phyloP scores from a whole-genome alignment of 2,113 vertebrate species.

The Tragulus kanchil region DNA sequence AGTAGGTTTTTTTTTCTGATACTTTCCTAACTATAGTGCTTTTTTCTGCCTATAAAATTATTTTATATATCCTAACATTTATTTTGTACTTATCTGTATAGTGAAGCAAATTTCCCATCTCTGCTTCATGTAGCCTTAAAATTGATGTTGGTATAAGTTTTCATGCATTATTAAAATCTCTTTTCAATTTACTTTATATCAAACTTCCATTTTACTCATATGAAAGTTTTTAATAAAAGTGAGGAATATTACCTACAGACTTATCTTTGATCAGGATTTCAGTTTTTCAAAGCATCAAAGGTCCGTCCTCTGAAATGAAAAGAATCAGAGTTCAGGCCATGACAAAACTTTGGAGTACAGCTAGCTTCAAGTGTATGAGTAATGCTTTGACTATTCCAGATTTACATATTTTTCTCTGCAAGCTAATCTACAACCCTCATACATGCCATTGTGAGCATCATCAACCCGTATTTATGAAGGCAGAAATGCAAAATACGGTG shows the following conservation, averaged over 20 bases:
- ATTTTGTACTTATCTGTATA: constrained; percentile 26
- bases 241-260: background rate
- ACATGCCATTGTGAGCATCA: background rate
- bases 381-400: background rate
- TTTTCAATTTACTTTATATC: constrained; percentile 46
- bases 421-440: background rate
- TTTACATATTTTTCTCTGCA: constrained; percentile 42
- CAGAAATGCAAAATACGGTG: background rate
- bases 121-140: constrained; percentile 3
- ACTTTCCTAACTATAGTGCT: background rate
- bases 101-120: background rate
- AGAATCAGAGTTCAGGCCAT: constrained; percentile 50
- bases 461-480: background rate
- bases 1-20: background rate
- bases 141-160: constrained; percentile 23
- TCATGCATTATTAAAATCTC: constrained; percentile 35
- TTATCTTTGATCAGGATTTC: constrained; percentile 60
- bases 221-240: constrained; percentile 52
- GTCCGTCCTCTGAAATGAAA: constrained; percentile 21
- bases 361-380: background rate
- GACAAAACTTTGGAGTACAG: background rate
- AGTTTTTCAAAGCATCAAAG: background rate
- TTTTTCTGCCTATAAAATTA: constrained; percentile 32
- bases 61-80: constrained; percentile 25
- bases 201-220: constrained; percentile 57